phyloP scores from a whole-genome alignment of 2,797 vertebrate genomes.

The Peromyscus nudipes region DNA sequence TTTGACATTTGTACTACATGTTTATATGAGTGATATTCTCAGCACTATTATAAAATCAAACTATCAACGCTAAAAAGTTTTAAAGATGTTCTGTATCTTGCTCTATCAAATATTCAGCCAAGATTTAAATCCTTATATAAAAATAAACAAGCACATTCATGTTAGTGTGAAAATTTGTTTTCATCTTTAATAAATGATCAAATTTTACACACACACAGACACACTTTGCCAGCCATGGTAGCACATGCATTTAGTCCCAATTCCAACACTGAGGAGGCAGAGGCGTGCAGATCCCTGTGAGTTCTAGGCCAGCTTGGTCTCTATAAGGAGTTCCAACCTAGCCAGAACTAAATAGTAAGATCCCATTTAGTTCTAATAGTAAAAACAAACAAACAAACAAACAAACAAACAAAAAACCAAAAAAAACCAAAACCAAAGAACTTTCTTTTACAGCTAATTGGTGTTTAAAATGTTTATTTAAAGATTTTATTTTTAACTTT shows the following conservation, averaged over 20 bases:
- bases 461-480: not conserved
- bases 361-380: too few species aligned
- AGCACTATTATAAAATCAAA: not conserved
- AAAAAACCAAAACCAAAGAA: not conserved
- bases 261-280: not conserved
- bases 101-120: not conserved
- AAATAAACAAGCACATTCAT: not conserved
- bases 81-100: not conserved
- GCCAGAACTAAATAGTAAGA: not conserved
- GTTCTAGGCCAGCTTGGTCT: not conserved
- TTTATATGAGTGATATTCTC: not conserved
- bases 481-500: not conserved
- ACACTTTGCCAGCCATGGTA: not conserved
- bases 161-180: not conserved
- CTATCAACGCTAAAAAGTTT: not conserved
- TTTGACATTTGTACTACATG: not conserved
- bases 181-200: conserved; percentile 5
- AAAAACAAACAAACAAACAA: not conserved
- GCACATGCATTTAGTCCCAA: not conserved
- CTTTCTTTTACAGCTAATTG: not conserved
- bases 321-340: not conserved
- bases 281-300: not conserved
- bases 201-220: not conserved
- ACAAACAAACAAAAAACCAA: too few species aligned
- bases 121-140: not conserved